Percentiles rank a stretch among this genome's conserved stretches.
phyloP scores from a whole-genome alignment of 2,888 invertebrate genomes.

The Drosophila emarginata region DNA sequence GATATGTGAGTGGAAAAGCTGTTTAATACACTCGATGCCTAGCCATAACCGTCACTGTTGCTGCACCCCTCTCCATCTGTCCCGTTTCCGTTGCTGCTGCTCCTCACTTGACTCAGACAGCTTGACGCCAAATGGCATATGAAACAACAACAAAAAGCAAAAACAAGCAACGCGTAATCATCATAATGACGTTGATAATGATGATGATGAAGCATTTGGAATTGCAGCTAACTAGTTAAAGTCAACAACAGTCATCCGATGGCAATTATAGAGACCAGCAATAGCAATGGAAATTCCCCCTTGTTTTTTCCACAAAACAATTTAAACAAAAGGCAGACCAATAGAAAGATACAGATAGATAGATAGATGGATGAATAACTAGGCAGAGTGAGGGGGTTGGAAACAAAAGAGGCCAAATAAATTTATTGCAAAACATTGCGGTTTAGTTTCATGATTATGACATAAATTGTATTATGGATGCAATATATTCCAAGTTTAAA shows the following conservation, averaged over 20 bases:
- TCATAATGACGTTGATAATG: slow-evolving; percentile 24
- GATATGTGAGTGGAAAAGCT: slow-evolving; percentile 63
- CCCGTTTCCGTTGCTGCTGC: too few relatives aligned
- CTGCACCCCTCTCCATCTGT: too few relatives aligned
- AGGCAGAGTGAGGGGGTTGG: background rate
- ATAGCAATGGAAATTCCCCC: slow-evolving; percentile 61
- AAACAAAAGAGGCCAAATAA: background rate
- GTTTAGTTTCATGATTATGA: slow-evolving; percentile 31
- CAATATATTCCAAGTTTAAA: slow-evolving; percentile 20
- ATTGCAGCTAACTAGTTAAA: slow-evolving; percentile 34
- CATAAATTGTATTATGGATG: slow-evolving; percentile 12
- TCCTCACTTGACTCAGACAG: slow-evolving; percentile 57
- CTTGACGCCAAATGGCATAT: slow-evolving; percentile 68
- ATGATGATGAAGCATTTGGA: slow-evolving; percentile 49
- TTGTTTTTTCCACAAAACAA: slow-evolving; percentile 44
- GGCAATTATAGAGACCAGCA: slow-evolving; percentile 53
- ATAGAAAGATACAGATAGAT: slow-evolving; percentile 10
- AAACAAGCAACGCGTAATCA: slow-evolving; percentile 54
- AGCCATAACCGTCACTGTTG: background rate
- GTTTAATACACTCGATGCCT: slow-evolving; percentile 34
- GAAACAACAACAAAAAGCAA: slow-evolving; percentile 35
- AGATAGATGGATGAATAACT: background rate
- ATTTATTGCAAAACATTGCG: slow-evolving; percentile 19
- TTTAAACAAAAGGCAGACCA: slow-evolving; percentile 40
- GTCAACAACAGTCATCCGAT: slow-evolving; percentile 49